Base-by-base conservation (phyloP, 2,113 vertebrate genomes). In the Acanthochromis polyacanthus region DNA sequence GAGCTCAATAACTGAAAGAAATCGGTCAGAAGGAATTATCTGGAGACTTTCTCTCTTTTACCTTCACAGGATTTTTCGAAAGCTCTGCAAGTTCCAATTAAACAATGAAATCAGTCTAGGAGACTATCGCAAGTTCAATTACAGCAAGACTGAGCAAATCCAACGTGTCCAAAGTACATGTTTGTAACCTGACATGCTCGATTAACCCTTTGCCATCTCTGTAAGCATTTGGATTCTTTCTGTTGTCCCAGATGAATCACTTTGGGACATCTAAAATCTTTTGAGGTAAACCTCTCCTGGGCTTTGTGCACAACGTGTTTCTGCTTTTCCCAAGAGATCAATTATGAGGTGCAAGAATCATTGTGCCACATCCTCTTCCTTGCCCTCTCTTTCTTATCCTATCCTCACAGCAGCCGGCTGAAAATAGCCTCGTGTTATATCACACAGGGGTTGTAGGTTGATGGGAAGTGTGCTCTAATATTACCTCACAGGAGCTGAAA, bases 401-500 rank as follows among this genome's bases (percentile, higher is more conserved):
- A 53, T 30, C 70, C 65, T 75, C 65, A 66, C 82, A 73, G 73
- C 78, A 55, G 30, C 69, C 52, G 81, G 71, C 82, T 89, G 81
- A 82, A 90, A 91, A 92, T 90, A 92, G 85, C 81, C 74, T 52
- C 51, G 82, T 80, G 81, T 86, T 84, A 83, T 76, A 83, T 71
- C 84, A 77, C 81, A 83, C 82, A 76, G 59, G 67, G 78, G 75
- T 66, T 79, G 70, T 62, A 80, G 84, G 82, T 83, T 85, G 89
- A 85, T 88, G 88, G 72, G 86, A 83, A 81, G 64, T 40, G 46
- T 71, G 73, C 77, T 82, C 82, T 82, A 80, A 86, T 88, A 78
- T 88, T 79, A 85, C 84, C 46, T 68, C 4, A 38, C 63, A 70
- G 53, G 68, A 83, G 71, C 79, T 80, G 79, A 86, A 83, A 83